Conservation (phyloP, 2,113 vertebrate species). For the Naja naja region DNA sequence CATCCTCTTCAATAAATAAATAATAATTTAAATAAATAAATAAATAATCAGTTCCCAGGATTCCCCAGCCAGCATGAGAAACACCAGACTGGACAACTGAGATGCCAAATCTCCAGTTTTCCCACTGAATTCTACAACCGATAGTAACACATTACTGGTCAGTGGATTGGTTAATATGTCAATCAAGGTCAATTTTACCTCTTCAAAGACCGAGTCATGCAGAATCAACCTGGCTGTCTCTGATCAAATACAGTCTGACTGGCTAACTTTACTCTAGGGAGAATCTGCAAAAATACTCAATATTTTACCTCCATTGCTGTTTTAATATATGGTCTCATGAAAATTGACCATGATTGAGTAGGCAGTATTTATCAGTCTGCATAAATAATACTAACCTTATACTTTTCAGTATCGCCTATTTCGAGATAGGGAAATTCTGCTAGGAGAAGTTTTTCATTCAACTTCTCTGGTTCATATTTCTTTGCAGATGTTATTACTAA, state of each 20-base stretch:
- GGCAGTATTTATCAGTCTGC: background rate
- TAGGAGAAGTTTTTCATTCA: slow-evolving; percentile 7
- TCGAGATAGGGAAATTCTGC: slow-evolving; percentile 12
- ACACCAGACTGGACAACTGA: background rate
- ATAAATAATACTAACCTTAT: slow-evolving; percentile 2
- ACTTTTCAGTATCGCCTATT: slow-evolving; percentile 22
- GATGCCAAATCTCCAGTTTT: background rate
- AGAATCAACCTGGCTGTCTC: background rate
- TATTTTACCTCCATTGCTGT: background rate
- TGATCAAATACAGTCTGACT: background rate
- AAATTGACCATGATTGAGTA: background rate
- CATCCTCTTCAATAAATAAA: slow-evolving; percentile 42
- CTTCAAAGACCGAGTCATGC: background rate
- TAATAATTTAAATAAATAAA: background rate
- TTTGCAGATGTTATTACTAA: slow-evolving; percentile 18
- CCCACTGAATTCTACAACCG: background rate
- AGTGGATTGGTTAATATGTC: background rate
- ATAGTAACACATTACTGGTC: background rate
- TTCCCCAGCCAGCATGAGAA: background rate
- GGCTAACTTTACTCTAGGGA: background rate
- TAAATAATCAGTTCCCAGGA: background rate
- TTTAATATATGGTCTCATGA: background rate
- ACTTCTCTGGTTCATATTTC: slow-evolving; percentile 17
- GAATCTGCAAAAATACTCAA: background rate
- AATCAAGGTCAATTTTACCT: background rate